Evolutionary conservation across 1,140 invertebrate species (phyloP), one percentile per base, ranked within the genome.

Genomic region (Hycleus cichorii): DNA sequence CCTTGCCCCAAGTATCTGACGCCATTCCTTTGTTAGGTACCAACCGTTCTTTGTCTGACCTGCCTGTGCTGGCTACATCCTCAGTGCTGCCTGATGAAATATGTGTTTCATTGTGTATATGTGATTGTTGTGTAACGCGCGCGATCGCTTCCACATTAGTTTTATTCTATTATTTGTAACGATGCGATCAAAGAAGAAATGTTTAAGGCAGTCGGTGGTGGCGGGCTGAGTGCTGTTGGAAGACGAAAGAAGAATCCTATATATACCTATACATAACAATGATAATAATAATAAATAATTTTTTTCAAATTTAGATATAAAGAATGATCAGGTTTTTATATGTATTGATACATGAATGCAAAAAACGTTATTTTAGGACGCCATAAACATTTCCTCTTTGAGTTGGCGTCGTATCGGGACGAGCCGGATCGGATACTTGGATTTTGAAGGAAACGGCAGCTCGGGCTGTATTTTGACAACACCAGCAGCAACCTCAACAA

Each of bases 1-100:
- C 90, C 77, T 86, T 95, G 83, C 93, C 92, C 75, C 89, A 93
- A 83, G 90, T 93, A 78, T 94, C 91, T 80, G 91, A 94, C 79
- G 90, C 90, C 78, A 91, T 93, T 81, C 90, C 90, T 80, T 79
- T 93, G 85, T 89, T 92, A 91, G 89, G 90, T 92, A 93, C 80
- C 77, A 78, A 67, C 52, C 67, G 64, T 73, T 74, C 51, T 69
- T 71, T 73, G 70, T 73, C 70, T 72, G 69, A 73, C 71, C 70
- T 73, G 70, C 72, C 71, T 73, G 71, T 72, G 70, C 68, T 73
- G 66, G 68, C 69, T 70, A 72, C 65, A 64, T 67, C 66, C 66
- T 71, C 64, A 73, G 63, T 69, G 66, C 67, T 73, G 71, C 71
- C 70, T 73, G 72, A 70, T 72, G 63, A 66, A 56, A 67, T 69